Base-by-base conservation (phyloP, 1,140 invertebrate genomes). In the Dinoponera quadriceps region DNA sequence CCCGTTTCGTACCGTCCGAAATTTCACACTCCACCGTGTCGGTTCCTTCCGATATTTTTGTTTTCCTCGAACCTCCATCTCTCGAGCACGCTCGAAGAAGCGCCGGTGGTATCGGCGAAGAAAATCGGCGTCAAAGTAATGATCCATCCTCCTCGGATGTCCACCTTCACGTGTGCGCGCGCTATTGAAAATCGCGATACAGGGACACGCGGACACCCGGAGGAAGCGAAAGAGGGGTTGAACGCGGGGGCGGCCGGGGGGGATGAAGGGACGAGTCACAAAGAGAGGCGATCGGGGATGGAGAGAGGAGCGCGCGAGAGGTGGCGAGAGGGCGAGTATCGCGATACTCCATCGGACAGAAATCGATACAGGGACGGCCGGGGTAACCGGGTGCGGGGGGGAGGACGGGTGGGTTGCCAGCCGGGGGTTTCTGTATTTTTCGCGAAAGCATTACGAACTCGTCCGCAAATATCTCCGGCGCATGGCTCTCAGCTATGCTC, bases 281-380 rank as follows among this genome's bases (percentile, higher is more conserved):
- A 82, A 82, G 82, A 88, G 82, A 73, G 73, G 82, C 73, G 78
- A 82, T 80, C 77, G 85, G 77, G 29, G 73, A 54, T 44, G 62
- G 22, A 78, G 73, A 68, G 59, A n/a, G 25, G 54, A n/a, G 57
- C 29, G 73, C 59, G 84, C 29, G 69, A 63, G 59, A 22, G 48
- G 71, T 65, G 57, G 25, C 48, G 49, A 85, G 54, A 74, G 81
- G 74, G 68, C 83, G 91, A 91, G 91, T 94, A 94, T 93, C 90
- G 90, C 91, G 91, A 92, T 92, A 94, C 90, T 89, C 91, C 86
- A 91, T 90, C 86, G 92, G 92, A 82, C 89, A 92, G 92, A 94
- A 94, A 94, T 94, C 93, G 93, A 93, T 93, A 93, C 91, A 92
- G 88, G 90, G 90, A 88, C 83, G 89, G 82, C 77, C 81, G 69